phyloP scores from a whole-genome alignment of 2,113 vertebrate species.

The Grus americana region DNA sequence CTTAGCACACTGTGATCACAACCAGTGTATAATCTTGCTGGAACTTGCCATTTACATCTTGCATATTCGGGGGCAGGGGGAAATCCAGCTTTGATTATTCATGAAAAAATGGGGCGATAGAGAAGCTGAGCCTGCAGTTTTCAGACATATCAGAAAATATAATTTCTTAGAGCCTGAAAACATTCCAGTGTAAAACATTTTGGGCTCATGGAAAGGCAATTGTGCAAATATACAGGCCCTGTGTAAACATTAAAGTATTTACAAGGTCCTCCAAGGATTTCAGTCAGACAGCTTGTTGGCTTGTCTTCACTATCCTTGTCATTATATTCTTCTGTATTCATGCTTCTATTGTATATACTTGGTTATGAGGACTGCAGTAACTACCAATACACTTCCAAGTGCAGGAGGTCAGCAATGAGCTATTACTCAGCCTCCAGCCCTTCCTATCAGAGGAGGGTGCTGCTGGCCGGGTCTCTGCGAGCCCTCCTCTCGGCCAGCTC shows the following conservation, averaged over 20 bases:
- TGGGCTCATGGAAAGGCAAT: slow-evolving; percentile 8
- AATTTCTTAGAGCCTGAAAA: background rate
- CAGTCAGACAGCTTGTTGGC: background rate
- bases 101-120: background rate
- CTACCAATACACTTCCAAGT: background rate
- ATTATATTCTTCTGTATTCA: background rate
- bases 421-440: background rate
- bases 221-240: slow-evolving; percentile 25
- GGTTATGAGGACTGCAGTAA: background rate
- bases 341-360: background rate
- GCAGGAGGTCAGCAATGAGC: background rate
- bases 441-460: background rate
- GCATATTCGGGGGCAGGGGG: background rate
- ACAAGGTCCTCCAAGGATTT: slow-evolving; percentile 14
- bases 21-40: background rate
- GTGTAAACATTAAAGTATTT: slow-evolving; percentile 34
- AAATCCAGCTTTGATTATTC: background rate
- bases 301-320: background rate
- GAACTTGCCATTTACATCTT: background rate
- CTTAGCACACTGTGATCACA: background rate
- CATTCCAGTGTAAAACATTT: slow-evolving; percentile 6
- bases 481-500: background rate
- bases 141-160: background rate
- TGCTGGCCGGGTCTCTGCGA: accelerated
- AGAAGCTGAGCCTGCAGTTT: slow-evolving; percentile 24